A percentile compares a stretch with the other conserved stretches of the same genome.
Conservation (phyloP, 2,888 invertebrate species). For the Pomacea canaliculata region DNA sequence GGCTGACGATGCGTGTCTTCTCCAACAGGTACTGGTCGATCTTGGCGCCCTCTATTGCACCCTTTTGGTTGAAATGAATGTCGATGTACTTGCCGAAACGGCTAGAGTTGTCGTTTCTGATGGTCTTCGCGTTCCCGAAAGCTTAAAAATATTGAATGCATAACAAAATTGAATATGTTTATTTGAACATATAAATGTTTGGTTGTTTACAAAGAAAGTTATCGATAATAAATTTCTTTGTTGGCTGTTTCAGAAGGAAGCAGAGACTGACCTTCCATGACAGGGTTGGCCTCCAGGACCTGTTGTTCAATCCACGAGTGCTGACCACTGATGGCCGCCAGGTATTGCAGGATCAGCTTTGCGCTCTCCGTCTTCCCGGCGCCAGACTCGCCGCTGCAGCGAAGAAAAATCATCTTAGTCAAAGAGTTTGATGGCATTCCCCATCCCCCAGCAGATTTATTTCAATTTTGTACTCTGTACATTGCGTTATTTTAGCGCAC, state of each 20-base stretch:
- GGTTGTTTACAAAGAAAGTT: too few species aligned
- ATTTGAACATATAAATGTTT: too few species aligned
- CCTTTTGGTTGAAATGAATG: constrained; percentile 93
- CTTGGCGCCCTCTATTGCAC: constrained; percentile 97
- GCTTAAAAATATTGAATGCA: constrained; percentile 73
- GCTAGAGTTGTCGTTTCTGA: constrained; percentile 98
- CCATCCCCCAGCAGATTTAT: too few species aligned
- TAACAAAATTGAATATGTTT: background rate
- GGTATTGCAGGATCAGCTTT: constrained; percentile 96
- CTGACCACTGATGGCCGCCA: constrained; percentile 98
- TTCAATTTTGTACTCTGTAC: too few species aligned
- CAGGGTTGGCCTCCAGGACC: constrained; percentile 97
- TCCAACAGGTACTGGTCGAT: constrained; percentile 98
- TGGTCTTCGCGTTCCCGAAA: constrained; percentile 99
- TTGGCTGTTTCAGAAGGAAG: too few species aligned
- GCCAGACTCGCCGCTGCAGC: constrained; percentile 92
- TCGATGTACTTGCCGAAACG: constrained; percentile 92
- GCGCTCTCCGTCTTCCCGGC: constrained; percentile 99
- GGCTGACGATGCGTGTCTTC: constrained; percentile 94
- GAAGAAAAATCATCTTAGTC: background rate
- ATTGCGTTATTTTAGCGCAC: too few species aligned
- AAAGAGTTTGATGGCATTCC: too few species aligned
- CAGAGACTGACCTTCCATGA: constrained; percentile 80
- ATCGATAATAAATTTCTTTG: too few species aligned
- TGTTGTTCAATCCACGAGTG: constrained; percentile 99